phyloP scores from a whole-genome alignment of 2,797 vertebrate genomes.

The Garrulus glandarius region DNA sequence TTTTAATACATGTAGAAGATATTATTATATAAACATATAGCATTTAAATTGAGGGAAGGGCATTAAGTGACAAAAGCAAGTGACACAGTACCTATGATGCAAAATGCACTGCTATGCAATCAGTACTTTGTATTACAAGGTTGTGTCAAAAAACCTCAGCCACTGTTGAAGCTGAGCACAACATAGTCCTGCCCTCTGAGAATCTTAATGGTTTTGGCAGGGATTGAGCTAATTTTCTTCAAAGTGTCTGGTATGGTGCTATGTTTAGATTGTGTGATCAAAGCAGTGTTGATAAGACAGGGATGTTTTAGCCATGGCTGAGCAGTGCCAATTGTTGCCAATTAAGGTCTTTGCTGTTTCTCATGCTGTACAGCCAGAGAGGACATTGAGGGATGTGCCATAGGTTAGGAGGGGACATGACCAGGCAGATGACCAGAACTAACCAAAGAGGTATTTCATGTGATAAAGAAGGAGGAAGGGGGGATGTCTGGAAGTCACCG shows the following conservation, averaged over 20 bases:
- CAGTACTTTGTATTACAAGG: not conserved
- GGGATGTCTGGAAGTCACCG: rapidly evolving
- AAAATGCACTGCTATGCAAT: not conserved
- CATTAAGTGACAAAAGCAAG: not conserved
- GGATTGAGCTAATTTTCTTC: not conserved
- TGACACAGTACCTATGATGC: not conserved
- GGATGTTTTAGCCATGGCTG: not conserved
- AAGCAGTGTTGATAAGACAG: not conserved
- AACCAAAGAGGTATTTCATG: not conserved
- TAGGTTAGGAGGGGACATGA: not conserved
- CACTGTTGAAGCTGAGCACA: not conserved
- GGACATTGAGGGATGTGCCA: not conserved
- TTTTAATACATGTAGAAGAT: not conserved
- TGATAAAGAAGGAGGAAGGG: not conserved
- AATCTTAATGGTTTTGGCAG: not conserved
- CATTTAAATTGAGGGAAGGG: not conserved
- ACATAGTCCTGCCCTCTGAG: not conserved
- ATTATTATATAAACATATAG: not conserved
- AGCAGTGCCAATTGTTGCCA: rapidly evolving
- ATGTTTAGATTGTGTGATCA: not conserved
- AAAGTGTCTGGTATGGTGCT: not conserved
- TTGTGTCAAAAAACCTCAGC: not conserved
- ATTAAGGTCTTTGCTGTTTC: not conserved
- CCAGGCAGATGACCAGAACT: not conserved
- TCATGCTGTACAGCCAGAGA: not conserved